phyloP scores from a whole-genome alignment of 2,797 vertebrate species.

The Chelonia mydas region DNA sequence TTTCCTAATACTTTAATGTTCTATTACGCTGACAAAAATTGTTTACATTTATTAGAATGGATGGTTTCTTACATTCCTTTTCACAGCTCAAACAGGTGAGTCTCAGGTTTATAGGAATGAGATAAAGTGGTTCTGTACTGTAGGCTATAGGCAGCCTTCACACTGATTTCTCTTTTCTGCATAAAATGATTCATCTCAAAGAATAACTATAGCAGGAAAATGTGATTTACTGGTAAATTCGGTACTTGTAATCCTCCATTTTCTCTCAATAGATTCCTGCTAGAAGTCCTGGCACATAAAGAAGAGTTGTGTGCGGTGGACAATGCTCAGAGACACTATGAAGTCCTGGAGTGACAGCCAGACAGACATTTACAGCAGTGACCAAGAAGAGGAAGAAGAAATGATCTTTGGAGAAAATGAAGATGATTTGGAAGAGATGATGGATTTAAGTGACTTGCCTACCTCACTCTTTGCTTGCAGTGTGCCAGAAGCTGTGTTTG shows the following conservation, averaged over 20 bases:
- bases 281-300: slow-evolving; percentile 29
- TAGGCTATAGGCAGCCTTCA: background rate
- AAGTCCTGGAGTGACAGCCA: slow-evolving; percentile 90
- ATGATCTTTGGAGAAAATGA: slow-evolving; percentile 92
- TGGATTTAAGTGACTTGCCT: slow-evolving; percentile 95
- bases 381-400: slow-evolving; percentile 93
- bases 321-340: slow-evolving; percentile 87
- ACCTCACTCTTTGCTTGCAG: slow-evolving; percentile 93
- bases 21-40: background rate
- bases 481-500: slow-evolving; percentile 90
- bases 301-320: background rate
- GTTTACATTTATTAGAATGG: background rate
- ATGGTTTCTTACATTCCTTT: background rate
- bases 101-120: background rate
- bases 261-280: slow-evolving; percentile 28
- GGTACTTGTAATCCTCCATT: background rate
- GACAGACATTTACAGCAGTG: slow-evolving; percentile 91
- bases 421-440: slow-evolving; percentile 90
- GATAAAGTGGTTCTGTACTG: background rate
- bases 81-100: background rate
- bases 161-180: background rate
- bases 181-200: background rate
- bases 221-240: background rate
- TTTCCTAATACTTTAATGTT: background rate
- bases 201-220: background rate